Evolutionary conservation across 2,888 invertebrate genomes (phyloP).

Genomic region (Drosophila algonquin): DNA sequence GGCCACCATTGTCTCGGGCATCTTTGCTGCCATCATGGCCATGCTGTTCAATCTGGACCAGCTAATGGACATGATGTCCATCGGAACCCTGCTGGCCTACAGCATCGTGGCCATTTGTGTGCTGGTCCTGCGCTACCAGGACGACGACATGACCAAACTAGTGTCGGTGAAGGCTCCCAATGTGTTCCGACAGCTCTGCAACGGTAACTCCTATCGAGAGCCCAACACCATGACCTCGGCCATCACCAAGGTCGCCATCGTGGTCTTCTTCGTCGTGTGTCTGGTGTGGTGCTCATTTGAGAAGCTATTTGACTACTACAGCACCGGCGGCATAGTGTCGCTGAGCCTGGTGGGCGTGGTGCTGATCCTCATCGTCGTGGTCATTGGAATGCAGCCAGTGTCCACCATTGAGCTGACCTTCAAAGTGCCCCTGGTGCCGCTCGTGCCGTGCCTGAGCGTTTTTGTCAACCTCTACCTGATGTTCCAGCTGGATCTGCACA

Average conservation of each 20-base stretch:
- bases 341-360: constrained; percentile 85
- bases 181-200: constrained; percentile 87
- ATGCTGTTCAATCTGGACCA: constrained; percentile 95
- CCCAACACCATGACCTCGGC: constrained; percentile 87
- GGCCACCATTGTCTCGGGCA: constrained; percentile 90
- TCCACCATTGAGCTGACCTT: constrained; percentile 87
- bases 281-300: constrained; percentile 77
- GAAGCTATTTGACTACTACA: constrained; percentile 55
- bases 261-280: constrained; percentile 85
- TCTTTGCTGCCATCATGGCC: constrained; percentile 92
- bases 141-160: constrained; percentile 77
- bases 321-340: constrained; percentile 82
- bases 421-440: constrained; percentile 93
- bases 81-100: constrained; percentile 94
- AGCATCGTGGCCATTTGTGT: constrained; percentile 96
- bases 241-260: constrained; percentile 87
- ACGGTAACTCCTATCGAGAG: constrained; percentile 88
- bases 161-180: constrained; percentile 79
- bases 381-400: constrained; percentile 89
- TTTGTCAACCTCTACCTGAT: constrained; percentile 95
- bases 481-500: constrained; percentile 92
- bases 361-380: constrained; percentile 85
- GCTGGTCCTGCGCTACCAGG: constrained; percentile 90
- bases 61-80: constrained; percentile 98
- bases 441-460: constrained; percentile 92